These are phyloP conservation scores for Misgurnus mizolepis DNA, from an alignment of 2,113 vertebrate genomes.

Conservation along the genomic window DNA sequence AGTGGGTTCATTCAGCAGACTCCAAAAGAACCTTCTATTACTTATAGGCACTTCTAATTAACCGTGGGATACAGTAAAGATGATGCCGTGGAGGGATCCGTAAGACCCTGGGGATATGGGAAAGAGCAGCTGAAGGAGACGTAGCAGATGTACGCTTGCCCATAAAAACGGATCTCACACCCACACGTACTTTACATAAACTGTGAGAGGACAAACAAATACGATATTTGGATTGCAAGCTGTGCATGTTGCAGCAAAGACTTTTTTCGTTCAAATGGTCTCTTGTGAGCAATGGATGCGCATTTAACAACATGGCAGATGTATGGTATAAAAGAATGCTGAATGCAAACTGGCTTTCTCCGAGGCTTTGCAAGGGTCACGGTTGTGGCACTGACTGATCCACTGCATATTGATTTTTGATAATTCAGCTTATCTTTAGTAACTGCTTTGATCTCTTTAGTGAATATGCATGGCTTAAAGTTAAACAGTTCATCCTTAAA, in stretches of 20 bases:
- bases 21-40: constrained; percentile 48
- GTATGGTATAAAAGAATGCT: not conserved
- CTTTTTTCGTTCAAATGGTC: not conserved
- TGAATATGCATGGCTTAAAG: not conserved
- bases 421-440: not conserved
- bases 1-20: constrained; percentile 47
- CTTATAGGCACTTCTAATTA: constrained; percentile 54
- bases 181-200: not conserved
- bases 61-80: constrained; percentile 37
- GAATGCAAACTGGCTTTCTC: not conserved
- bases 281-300: not conserved
- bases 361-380: not conserved
- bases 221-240: not conserved
- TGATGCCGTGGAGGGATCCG: constrained; percentile 4
- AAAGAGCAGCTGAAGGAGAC: constrained; percentile 5
- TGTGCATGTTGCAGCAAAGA: not conserved
- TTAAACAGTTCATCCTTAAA: not conserved
- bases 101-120: constrained; percentile 24
- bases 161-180: not conserved
- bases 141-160: constrained; percentile 9
- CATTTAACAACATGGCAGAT: no score
- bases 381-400: not conserved
- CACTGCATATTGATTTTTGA: constrained; percentile 6
- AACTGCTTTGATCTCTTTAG: not conserved
- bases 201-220: not conserved